Evolutionary conservation across 2,113 vertebrate species (phyloP).

Genomic region (Zosterops borbonicus): DNA sequence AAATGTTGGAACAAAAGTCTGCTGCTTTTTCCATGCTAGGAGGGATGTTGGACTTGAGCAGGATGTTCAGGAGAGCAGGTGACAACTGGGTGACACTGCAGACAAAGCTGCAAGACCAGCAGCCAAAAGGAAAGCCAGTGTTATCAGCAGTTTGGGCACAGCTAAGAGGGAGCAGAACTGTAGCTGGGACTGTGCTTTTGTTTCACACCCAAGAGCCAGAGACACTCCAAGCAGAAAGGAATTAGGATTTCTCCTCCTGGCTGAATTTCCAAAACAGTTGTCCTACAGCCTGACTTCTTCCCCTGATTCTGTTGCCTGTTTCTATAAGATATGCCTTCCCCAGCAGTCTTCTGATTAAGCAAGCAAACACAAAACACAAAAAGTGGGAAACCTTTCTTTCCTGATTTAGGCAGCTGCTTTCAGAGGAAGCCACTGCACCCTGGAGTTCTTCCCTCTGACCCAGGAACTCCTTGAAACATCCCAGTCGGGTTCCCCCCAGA

Average conservation of each 20-base stretch:
- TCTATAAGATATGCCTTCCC: neutral
- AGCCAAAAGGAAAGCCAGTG: neutral
- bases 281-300: neutral
- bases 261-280: neutral
- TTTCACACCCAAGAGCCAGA: neutral
- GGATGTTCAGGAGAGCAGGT: neutral
- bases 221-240: neutral
- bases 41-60: neutral
- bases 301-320: neutral
- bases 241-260: neutral
- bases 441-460: neutral
- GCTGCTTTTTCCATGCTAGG: neutral
- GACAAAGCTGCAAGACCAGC: neutral
- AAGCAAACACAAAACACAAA: neutral
- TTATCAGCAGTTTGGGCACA: neutral
- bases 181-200: neutral
- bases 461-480: neutral
- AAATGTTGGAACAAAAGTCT: neutral
- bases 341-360: neutral
- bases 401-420: neutral
- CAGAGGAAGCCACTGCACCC: neutral
- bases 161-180: neutral
- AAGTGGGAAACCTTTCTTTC: neutral
- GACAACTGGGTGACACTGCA: neutral
- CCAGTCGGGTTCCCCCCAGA: neutral